Conservation (phyloP, 1,140 invertebrate species). For the Hydropsyche tenuis region DNA sequence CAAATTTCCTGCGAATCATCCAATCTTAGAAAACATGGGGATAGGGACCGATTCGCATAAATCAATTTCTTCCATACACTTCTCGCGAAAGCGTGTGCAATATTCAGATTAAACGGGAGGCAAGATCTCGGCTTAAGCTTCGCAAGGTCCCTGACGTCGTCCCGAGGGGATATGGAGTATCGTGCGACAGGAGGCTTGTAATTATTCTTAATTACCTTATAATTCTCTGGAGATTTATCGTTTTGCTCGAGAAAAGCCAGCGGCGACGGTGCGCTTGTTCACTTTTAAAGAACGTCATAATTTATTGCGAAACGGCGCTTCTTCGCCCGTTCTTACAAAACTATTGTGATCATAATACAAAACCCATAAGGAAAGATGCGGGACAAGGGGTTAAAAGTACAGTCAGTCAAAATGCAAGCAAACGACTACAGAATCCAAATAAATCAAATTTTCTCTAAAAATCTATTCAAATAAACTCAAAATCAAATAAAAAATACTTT, state of each 20-base stretch:
- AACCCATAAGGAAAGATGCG: constrained; percentile 46
- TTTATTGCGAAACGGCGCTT: constrained; percentile 46
- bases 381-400: not conserved
- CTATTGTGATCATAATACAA: constrained; percentile 50
- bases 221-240: constrained; percentile 49
- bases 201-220: constrained; percentile 50
- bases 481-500: too few species aligned
- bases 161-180: not conserved
- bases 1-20: too few species aligned
- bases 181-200: constrained; percentile 20
- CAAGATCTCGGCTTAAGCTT: constrained; percentile 19
- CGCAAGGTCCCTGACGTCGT: not conserved
- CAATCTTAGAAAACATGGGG: not conserved
- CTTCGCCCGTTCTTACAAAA: constrained; percentile 48
- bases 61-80: constrained; percentile 22
- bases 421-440: not conserved
- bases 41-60: constrained; percentile 17
- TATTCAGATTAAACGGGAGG: constrained; percentile 20
- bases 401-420: not conserved
- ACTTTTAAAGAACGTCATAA: constrained; percentile 49
- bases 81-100: constrained; percentile 16
- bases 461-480: too few species aligned
- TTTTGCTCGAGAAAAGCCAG: constrained; percentile 40
- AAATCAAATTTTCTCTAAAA: not conserved
- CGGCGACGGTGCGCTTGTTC: constrained; percentile 31